These are phyloP conservation scores for Gambusia affinis DNA, from an alignment of 2,113 vertebrate species.

Conservation along the genomic window DNA sequence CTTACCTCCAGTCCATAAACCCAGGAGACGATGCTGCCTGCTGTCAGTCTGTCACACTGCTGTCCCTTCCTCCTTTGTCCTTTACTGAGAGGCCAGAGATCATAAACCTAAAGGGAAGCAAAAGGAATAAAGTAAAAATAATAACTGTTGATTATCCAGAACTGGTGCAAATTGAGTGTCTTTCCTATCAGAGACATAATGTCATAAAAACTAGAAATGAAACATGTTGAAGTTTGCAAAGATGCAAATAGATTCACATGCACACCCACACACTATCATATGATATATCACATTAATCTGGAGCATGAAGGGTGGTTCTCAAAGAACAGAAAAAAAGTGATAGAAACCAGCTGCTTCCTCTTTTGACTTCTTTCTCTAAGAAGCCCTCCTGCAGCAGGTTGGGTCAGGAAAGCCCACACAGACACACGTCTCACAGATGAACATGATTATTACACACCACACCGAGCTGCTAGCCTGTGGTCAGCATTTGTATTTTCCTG, in stretches of 20 bases:
- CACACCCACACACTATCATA: constrained; percentile 29
- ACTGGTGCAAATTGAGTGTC: background rate
- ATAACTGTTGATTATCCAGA: too few relatives aligned
- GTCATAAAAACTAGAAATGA: background rate
- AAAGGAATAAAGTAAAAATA: background rate
- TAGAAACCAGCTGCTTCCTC: constrained; percentile 67
- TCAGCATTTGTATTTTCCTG: background rate
- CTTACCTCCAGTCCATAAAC: constrained; percentile 83
- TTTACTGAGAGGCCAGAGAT: constrained; percentile 43
- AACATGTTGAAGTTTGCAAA: background rate
- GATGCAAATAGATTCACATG: background rate
- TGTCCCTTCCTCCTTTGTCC: constrained; percentile 22
- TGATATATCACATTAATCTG: constrained; percentile 25
- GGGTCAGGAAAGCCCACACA: constrained; percentile 40
- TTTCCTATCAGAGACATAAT: background rate
- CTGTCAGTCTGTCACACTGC: constrained; percentile 19
- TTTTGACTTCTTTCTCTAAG: constrained; percentile 51
- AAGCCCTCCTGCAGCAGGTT: constrained; percentile 33
- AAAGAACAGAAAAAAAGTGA: constrained; percentile 31
- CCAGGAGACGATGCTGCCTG: constrained; percentile 56
- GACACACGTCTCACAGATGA: constrained; percentile 1
- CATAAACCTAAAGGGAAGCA: constrained; percentile 40
- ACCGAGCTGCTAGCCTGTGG: background rate
- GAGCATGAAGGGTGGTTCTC: constrained; percentile 22
- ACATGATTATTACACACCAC: constrained; percentile 7